Evolutionary conservation across 1,140 invertebrate species (phyloP), one percentile per base, ranked within the genome.

Genomic region (Magallana gigas): DNA sequence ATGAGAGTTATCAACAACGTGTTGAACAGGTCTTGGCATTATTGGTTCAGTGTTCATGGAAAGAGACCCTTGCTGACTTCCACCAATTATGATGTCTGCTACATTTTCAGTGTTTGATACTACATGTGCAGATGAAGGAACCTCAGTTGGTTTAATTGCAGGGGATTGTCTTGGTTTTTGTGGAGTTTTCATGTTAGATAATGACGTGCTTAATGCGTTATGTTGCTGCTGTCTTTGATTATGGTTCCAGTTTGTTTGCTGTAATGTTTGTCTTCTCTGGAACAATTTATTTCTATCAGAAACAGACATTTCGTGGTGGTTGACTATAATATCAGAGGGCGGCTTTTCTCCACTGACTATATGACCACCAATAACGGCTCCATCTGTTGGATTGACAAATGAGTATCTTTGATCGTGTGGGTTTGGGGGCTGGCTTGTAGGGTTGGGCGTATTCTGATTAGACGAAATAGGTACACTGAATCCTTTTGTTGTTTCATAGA

Each of bases 401-500:
- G 68, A 76, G 68, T 76, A 76, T 29, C 36, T 76, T 0, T 48
- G 36, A 23, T 76, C 12, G 8, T 29, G 68, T 12, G 68, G 68
- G 18, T 36, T 36, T 76, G 6, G 36, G 36, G 36, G 36, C 36
- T 48, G 36, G 36, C 36, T 48, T 48, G 68, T 76, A 1, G 68
- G 68, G 1, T 18, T 12, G 12, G 12, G 23, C 12, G 18, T 76
- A 12, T 76, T 18, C 12, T 29, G 23, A 29, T 76, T 18, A 29
- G 18, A 29, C 3, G 68, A 11, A 76, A 76, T 76, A 36, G 68
- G 68, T 76, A 76, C 68, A 76, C 68, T 76, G 14, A 76, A 29
- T 4, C 68, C 14, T 76, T 76, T 76, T 36, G 68, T 76, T 8
- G 23, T 76, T 8, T 36, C 68, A 9, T 23, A 76, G 12, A 36